Evolutionary conservation across 2,888 invertebrate species (phyloP).

Genomic region (Eupelmus urozonus): DNA sequence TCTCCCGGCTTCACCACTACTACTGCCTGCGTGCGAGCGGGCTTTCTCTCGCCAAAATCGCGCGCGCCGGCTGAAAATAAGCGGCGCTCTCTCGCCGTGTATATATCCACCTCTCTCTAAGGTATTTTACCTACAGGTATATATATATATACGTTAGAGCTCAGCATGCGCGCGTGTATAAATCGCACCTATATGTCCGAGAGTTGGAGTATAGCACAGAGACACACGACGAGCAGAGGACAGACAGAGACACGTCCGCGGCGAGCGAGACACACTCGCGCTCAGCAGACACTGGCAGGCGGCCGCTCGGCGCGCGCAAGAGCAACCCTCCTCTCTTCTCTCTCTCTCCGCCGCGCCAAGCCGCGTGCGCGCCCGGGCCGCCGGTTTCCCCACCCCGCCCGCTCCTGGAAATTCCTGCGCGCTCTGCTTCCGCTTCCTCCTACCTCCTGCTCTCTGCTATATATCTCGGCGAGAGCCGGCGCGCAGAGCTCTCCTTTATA

Average conservation of each 20-base stretch:
- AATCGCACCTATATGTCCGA: too few relatives aligned
- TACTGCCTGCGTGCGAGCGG: background rate
- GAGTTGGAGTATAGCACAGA: too few relatives aligned
- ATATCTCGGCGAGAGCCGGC: too few relatives aligned
- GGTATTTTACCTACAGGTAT: too few relatives aligned
- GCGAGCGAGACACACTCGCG: background rate
- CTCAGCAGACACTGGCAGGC: background rate
- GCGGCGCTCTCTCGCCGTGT: too few relatives aligned
- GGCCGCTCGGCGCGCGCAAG: constrained; percentile 45
- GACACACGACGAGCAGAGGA: background rate
- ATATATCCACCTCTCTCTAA: too few relatives aligned
- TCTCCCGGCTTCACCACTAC: background rate
- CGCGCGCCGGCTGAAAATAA: background rate
- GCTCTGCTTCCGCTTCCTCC: constrained; percentile 42
- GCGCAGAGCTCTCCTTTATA: too few relatives aligned
- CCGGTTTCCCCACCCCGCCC: constrained; percentile 20
- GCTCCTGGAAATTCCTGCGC: constrained; percentile 30
- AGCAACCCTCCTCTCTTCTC: constrained; percentile 17
- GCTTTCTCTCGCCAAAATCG: too few relatives aligned
- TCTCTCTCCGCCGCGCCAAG: constrained; percentile 9
- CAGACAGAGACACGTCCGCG: background rate
- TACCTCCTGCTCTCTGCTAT: background rate
- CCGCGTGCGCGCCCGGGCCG: constrained; percentile 34
- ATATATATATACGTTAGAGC: too few relatives aligned
- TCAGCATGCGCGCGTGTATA: too few relatives aligned